These are phyloP conservation scores for Sebastes hubbsi DNA, from an alignment of 2,797 vertebrate genomes.

Conservation along the genomic window DNA sequence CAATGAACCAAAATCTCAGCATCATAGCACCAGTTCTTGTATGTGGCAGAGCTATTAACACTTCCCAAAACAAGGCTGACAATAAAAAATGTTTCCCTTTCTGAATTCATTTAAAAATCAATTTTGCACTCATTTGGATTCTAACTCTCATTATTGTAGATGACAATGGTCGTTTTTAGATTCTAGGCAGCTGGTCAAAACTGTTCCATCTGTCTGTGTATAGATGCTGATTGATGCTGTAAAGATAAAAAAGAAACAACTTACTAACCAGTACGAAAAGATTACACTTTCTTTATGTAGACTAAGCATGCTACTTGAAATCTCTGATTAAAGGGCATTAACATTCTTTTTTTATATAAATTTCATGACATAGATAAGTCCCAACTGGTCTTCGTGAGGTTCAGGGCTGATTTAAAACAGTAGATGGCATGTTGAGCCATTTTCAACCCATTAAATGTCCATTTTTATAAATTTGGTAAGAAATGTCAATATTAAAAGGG, in stretches of 20 bases:
- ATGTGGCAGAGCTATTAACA: background rate
- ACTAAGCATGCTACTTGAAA: background rate
- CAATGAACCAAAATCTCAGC: background rate
- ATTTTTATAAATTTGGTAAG: too few relatives aligned
- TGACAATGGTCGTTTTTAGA: background rate
- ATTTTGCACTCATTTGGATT: constrained; percentile 3
- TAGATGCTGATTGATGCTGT: constrained; percentile 3
- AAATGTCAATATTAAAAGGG: too few relatives aligned
- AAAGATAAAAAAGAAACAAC: background rate
- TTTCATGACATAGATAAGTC: too few relatives aligned
- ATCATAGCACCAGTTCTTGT: background rate
- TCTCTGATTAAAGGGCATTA: too few relatives aligned
- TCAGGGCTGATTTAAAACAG: too few relatives aligned
- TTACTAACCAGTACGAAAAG: background rate
- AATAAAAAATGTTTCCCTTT: background rate
- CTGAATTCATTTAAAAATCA: background rate
- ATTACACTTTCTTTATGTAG: background rate
- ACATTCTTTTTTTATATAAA: too few relatives aligned
- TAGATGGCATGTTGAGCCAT: too few relatives aligned
- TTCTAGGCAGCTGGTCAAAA: background rate
- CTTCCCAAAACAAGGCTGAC: background rate
- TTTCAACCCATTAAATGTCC: too few relatives aligned
- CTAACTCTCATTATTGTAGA: background rate
- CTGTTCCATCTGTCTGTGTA: background rate
- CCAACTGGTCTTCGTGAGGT: too few relatives aligned